Evolutionary conservation across 2,797 vertebrate species (phyloP).

Genomic region (Notoglanidium macrostoma): DNA sequence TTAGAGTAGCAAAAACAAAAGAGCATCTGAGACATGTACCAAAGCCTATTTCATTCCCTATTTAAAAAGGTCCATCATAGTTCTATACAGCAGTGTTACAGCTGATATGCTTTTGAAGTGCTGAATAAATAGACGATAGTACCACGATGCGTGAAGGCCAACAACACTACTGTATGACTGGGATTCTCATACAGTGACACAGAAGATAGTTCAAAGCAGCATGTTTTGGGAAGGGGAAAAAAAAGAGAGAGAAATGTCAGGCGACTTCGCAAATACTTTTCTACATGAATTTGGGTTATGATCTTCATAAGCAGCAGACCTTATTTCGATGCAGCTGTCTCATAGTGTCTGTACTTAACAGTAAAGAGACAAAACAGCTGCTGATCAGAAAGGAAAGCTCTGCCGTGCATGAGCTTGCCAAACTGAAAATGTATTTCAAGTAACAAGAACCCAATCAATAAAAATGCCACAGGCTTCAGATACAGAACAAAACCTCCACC

Average conservation of each 20-base stretch:
- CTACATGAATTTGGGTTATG: constrained; percentile 40
- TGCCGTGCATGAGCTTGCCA: constrained; percentile 69
- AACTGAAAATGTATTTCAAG: constrained; percentile 83
- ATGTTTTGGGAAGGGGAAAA: constrained; percentile 46
- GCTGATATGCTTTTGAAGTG: constrained; percentile 69
- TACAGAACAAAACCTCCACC: constrained; percentile 58
- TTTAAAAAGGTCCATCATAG: constrained; percentile 63
- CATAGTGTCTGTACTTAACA: constrained; percentile 42
- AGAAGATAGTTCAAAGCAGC: constrained; percentile 72
- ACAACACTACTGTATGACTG: constrained; percentile 56
- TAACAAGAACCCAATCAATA: constrained; percentile 60
- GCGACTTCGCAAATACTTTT: constrained; percentile 67
- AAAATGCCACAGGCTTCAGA: constrained; percentile 45
- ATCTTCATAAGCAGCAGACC: constrained; percentile 37
- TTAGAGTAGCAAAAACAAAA: constrained; percentile 63
- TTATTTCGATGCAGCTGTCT: constrained; percentile 34
- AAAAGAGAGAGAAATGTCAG: constrained; percentile 51
- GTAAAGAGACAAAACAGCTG: constrained; percentile 33
- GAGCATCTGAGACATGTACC: constrained; percentile 64
- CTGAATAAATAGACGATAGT: constrained; percentile 73
- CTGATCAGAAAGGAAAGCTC: constrained; percentile 32
- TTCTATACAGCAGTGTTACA: constrained; percentile 67
- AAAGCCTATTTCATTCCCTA: constrained; percentile 59
- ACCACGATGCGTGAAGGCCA: constrained; percentile 76
- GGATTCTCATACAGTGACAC: constrained; percentile 57